Evolutionary conservation across 2,888 invertebrate genomes (phyloP).

Genomic region (Pegoplata infirma): DNA sequence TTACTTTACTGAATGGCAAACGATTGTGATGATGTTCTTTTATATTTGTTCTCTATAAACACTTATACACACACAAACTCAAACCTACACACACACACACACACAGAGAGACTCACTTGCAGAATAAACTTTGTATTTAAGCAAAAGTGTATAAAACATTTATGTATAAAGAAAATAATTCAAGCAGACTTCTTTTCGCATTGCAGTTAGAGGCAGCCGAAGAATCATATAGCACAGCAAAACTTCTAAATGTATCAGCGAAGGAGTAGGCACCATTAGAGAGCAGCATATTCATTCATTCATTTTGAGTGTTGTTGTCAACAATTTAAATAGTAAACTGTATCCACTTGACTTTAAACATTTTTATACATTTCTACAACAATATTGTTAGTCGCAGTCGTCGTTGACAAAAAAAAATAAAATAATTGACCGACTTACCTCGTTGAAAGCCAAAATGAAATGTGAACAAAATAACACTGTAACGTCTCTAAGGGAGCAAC

Average conservation of each 20-base stretch:
- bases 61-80: background rate
- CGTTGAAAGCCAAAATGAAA: conserved; percentile 31
- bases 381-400: background rate
- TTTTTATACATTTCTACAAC: conserved; percentile 32
- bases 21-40: conserved; percentile 59
- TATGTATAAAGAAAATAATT: conserved; percentile 20
- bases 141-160: conserved; percentile 13
- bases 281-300: too few relatives aligned
- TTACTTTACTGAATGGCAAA: conserved; percentile 39
- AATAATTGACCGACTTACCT: conserved; percentile 61
- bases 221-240: too few relatives aligned
- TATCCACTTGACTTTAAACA: conserved; percentile 55
- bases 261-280: too few relatives aligned
- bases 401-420: conserved; percentile 15
- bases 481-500: conserved; percentile 31
- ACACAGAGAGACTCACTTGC: background rate
- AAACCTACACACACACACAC: background rate
- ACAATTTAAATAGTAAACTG: conserved; percentile 50
- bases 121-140: conserved; percentile 13
- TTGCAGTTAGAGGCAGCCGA: conserved; percentile 46
- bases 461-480: conserved; percentile 32
- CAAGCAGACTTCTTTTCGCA: conserved; percentile 44
- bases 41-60: conserved; percentile 46
- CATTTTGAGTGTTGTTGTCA: conserved; percentile 46
- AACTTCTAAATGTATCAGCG: background rate